phyloP scores from a whole-genome alignment of 1,140 invertebrate species.

The Bombus cullumanus region DNA sequence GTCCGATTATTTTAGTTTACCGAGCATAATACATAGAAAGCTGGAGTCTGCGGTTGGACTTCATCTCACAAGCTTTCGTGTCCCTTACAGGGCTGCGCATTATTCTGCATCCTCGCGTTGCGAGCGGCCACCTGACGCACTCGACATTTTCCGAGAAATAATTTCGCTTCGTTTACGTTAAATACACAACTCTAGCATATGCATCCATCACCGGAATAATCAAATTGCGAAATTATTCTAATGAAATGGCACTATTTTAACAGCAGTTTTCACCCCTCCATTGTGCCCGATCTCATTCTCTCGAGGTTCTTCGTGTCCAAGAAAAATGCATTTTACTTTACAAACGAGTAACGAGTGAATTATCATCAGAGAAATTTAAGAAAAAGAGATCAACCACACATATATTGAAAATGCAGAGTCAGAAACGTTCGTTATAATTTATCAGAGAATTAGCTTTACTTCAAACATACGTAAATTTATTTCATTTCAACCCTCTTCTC shows the following conservation, averaged over 20 bases:
- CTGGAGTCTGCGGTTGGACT: background rate
- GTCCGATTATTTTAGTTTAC: background rate
- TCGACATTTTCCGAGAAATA: constrained; percentile 5
- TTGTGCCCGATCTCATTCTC: too few species aligned
- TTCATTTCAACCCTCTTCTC: too few species aligned
- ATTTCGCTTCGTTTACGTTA: background rate
- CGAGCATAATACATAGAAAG: background rate
- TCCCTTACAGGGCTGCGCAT: background rate
- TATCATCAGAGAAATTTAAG: too few species aligned
- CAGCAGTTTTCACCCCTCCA: too few species aligned
- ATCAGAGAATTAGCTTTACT: too few species aligned
- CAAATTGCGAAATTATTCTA: background rate
- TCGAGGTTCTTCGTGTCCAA: too few species aligned
- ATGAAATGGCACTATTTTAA: background rate
- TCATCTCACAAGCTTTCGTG: background rate
- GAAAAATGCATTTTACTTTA: too few species aligned
- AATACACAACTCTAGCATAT: background rate
- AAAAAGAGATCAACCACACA: too few species aligned
- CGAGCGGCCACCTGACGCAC: background rate
- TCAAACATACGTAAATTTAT: too few species aligned
- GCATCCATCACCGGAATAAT: background rate
- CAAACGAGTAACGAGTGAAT: too few species aligned
- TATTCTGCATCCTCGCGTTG: constrained; percentile 11
- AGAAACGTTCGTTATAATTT: too few species aligned
- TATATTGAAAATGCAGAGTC: too few species aligned